phyloP scores from a whole-genome alignment of 1,140 invertebrate genomes.

The Nasonia giraulti region DNA sequence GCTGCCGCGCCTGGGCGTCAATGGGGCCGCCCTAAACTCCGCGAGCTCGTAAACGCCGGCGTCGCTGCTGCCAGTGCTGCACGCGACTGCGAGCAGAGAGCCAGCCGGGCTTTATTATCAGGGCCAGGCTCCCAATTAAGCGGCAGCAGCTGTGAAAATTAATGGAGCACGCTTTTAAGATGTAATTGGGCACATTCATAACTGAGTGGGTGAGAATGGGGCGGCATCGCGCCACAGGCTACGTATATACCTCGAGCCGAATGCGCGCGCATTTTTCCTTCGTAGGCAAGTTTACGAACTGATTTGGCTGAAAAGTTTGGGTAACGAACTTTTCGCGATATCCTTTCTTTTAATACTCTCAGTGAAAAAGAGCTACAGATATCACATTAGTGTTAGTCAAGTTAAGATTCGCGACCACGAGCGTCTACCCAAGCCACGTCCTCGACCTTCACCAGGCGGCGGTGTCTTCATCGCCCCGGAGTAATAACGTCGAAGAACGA shows the following conservation, averaged over 20 bases:
- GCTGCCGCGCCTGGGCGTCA: slow-evolving; percentile 32
- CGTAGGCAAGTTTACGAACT: background rate
- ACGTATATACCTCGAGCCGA: background rate
- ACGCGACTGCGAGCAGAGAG: slow-evolving; percentile 64
- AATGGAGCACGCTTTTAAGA: slow-evolving; percentile 81
- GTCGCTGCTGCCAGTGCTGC: background rate
- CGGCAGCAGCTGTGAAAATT: slow-evolving; percentile 81
- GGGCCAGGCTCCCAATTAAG: slow-evolving; percentile 79
- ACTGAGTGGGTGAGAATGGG: slow-evolving; percentile 62
- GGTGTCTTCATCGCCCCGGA: slow-evolving; percentile 52
- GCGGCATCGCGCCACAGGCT: background rate
- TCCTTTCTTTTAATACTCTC: too few relatives aligned
- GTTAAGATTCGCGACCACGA: background rate
- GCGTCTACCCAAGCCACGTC: background rate
- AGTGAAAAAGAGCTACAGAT: too few relatives aligned
- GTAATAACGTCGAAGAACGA: slow-evolving; percentile 70
- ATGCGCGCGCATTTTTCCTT: background rate
- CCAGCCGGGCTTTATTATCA: slow-evolving; percentile 76
- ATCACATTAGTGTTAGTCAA: background rate
- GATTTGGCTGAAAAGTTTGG: too few relatives aligned
- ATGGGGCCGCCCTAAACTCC: slow-evolving; percentile 63
- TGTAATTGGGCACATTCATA: slow-evolving; percentile 81
- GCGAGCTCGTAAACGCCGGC: slow-evolving; percentile 63
- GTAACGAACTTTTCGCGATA: too few relatives aligned
- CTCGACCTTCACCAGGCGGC: background rate